Base-by-base conservation (phyloP, 2,797 vertebrate genomes). In the Pteronotus mesoamericanus region DNA sequence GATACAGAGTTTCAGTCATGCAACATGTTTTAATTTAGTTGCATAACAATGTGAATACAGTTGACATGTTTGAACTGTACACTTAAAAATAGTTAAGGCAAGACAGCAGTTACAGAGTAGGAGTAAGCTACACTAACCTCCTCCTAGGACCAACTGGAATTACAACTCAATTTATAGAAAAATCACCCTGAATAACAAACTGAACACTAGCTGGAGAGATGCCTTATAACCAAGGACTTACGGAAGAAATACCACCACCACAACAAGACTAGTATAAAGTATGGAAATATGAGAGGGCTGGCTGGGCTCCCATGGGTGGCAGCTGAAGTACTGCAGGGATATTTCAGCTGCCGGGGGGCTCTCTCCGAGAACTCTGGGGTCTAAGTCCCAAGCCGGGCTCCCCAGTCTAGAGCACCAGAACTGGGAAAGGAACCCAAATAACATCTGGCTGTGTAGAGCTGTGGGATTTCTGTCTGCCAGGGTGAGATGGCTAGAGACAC, bases 81-180 rank as follows among this genome's bases (percentile, higher is more conserved):
- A 69, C 29, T 96, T 84, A 90, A 93, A 85, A 82, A 71, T 78
- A 55, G 26, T 78, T 96, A 87, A 53, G 26, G 57, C 57, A 90
- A 66, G 12, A 22, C 64, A 61, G 61, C 61, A 64, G 61, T 64
- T 32, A 61, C 29, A 64, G 61, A 64, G 61, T n/a, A 64, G 61
- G 61, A 64, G 29, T 15, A n/a, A 64, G 32, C 6, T 64, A 32
- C 61, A 64, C 32, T 64, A 64, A n/a, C 32, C 12, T 6, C 61
- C 29, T n/a, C 61, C 61, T 16, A 64, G 59, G 61, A 64, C 61
- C 14, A 64, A 64, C 32, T 64, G 32, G 61, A 64, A 18, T 64
- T 64, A 64, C 32, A 64, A n/a, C 32, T 64, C 64, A 32, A n/a
- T 64, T 64, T n/a, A n/a, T n/a, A 64, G 61, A 26, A 64, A 64